Evolutionary conservation across 2,797 vertebrate genomes (phyloP), one percentile per base, ranked within the genome.

Genomic region (Potorous gilbertii): DNA sequence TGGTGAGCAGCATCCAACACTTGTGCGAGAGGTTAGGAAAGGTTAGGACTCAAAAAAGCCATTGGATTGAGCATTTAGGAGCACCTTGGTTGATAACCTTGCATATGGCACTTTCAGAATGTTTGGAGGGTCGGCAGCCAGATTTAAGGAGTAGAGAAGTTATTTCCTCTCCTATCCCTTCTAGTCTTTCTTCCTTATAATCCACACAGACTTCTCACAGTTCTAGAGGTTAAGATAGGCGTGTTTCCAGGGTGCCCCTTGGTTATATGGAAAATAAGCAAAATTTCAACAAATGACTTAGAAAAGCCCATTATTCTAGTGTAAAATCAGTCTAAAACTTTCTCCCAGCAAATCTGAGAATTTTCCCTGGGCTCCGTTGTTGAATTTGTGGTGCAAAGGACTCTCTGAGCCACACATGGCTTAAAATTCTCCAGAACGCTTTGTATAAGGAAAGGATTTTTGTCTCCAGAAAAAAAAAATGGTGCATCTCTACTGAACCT

Each of bases 381-480:
- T 87, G 74, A 87, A 87, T 50, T 50, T 87, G 40, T 27, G 74
- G 21, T 87, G 46, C 40, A 50, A 87, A 50, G 21, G 46, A 40
- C 27, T 92, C 27, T 93, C 93, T 50, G 81, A 97, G 55, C 29
- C 5, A 27, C 74, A 14, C 6, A 8, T 2, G 21, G 2, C 55
- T 90, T 34, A 4, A 94, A 92, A 90, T 91, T 62, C 55, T n/a
- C 50, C 91, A 92, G 90, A 92, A 95, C 16, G 3, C 92, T 29
- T 56, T 92, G 59, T 90, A 16, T 92, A 57, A 94, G 55, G 31
- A 55, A 87, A 46, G 62, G 91, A 95, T 18, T 18, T 91, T 96
- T 89, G 57, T 96, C 57, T 93, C 94, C 9, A 93, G 94, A 95
- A 55, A 92, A 97, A 97, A 97, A 95, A 96, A 97, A 97, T 52